Evolutionary conservation across 2,113 vertebrate species (phyloP), one percentile per base, ranked within the genome.

Genomic region (Chrysochloris asiatica): DNA sequence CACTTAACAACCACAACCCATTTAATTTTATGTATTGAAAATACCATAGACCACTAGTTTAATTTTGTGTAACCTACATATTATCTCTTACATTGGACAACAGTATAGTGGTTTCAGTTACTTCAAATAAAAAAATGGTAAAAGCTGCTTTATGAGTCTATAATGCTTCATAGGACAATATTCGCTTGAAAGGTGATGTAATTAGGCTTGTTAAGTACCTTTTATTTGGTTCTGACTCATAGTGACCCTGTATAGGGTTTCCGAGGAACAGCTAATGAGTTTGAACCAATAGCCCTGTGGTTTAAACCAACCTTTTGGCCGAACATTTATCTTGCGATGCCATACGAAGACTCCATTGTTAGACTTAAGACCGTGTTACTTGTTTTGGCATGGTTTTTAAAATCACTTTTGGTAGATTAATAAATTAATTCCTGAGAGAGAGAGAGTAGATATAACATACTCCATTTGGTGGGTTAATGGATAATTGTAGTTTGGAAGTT

Each of bases 1-100:
- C n/a, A n/a, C n/a, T 4, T 89, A 93, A 78, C 4, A 19, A 89
- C 92, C 83, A 56, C 45, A 92, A 14, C 19, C 30, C 12, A 54
- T 78, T 92, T 86, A 86, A 45, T 89, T 93, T 93, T 81, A 17
- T 77, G 63, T 90, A 75, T 13, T 33, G 38, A 72, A 94, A 88
- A 28, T 88, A 50, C 4, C 30, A 28, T 80, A 79, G 75, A 63
- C 4, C 75, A 17, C 14, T 79, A 43, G 45, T 71, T 76, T 59
- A 52, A 56, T 69, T 88, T 79, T 75, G 11, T 92, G 6, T 65
- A 3, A 3, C n/a, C 36, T 61, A 36, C 43, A 11, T 72, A 43
- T 17, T 52, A 0, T 63, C 9, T 76, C 14, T 48, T 82, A 63
- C 8, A 54, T 24, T 47, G 41, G 30, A 83, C 75, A 61, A 69